phyloP scores from a whole-genome alignment of 2,797 vertebrate species.

The Merluccius polli region DNA sequence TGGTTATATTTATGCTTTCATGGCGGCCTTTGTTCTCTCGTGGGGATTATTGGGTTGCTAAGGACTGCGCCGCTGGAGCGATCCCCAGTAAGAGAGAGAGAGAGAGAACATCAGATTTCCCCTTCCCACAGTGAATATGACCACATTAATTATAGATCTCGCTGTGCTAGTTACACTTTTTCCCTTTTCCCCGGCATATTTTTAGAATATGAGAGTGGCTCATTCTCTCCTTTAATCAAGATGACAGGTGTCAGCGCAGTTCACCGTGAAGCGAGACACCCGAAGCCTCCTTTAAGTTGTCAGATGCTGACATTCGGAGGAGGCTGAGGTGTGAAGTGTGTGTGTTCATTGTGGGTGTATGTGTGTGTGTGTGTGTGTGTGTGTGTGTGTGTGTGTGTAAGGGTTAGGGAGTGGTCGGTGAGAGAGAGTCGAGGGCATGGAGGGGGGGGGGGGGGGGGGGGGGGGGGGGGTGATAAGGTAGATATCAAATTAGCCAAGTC shows the following conservation, averaged over 20 bases:
- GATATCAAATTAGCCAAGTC: constrained; percentile 15
- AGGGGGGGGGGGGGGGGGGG: constrained; percentile 37
- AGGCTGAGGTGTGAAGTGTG: constrained; percentile 50
- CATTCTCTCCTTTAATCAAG: constrained; percentile 64
- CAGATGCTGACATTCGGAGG: constrained; percentile 55
- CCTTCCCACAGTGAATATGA: constrained; percentile 55
- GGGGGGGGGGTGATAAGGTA: constrained; percentile 13
- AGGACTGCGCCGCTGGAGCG: constrained; percentile 47
- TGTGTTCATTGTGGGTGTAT: constrained; percentile 19
- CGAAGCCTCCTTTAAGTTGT: constrained; percentile 65
- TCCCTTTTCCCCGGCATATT: constrained; percentile 38
- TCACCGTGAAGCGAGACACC: constrained; percentile 30
- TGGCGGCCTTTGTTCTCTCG: constrained; percentile 66
- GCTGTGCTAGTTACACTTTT: constrained; percentile 46
- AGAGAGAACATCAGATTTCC: constrained; percentile 61
- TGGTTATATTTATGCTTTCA: constrained; percentile 71
- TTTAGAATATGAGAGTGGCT: constrained; percentile 53
- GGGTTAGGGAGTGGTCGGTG: background rate
- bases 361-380: background rate
- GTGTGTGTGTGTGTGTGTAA: constrained; percentile 26
- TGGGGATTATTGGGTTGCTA: constrained; percentile 68
- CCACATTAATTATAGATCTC: constrained; percentile 72
- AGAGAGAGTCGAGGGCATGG: constrained; percentile 22
- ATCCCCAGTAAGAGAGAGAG: constrained; percentile 22
- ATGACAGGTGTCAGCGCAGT: constrained; percentile 60